Percentiles rank a stretch among this genome's conserved stretches.
Evolutionary conservation across 2,797 vertebrate species (phyloP).

Genomic region (Pseudochirops cupreus): DNA sequence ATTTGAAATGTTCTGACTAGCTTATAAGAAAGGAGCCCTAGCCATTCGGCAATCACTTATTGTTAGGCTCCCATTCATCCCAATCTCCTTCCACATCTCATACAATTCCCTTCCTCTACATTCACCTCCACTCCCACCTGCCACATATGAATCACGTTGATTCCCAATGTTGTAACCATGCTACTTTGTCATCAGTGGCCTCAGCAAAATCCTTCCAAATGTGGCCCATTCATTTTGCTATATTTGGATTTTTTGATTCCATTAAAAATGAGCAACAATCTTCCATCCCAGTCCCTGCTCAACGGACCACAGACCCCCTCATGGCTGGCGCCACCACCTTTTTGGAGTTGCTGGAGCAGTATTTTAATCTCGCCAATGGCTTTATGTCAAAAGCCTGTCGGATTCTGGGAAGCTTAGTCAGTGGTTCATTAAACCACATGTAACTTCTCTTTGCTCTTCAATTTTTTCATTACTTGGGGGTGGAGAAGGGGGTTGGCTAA

Average conservation of each 20-base stretch:
- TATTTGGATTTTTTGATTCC: neutral
- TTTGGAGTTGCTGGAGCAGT: neutral
- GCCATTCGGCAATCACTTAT: constrained; percentile 4
- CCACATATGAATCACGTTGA: neutral
- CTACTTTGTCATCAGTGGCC: constrained; percentile 20
- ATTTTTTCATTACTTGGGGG: constrained; percentile 75
- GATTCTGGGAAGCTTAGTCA: constrained; percentile 50
- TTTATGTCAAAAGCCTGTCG: constrained; percentile 57
- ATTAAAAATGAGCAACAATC: neutral
- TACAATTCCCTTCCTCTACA: neutral
- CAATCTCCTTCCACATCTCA: constrained; percentile 1
- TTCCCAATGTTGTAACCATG: neutral
- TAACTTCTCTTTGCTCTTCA: constrained; percentile 67
- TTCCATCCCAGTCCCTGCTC: neutral
- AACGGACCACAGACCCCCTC: neutral
- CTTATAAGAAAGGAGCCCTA: neutral
- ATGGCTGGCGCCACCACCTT: neutral
- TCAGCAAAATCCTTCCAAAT: neutral
- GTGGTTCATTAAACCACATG: constrained; percentile 58
- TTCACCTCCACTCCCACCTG: neutral
- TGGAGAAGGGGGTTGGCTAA: constrained; percentile 60
- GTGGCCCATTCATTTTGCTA: neutral
- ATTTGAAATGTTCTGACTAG: neutral
- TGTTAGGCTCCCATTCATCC: constrained; percentile 17
- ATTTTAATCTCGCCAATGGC: constrained; percentile 49